These are phyloP conservation scores for Pammene fasciana DNA, from an alignment of 2,888 invertebrate genomes.

Conservation along the genomic window DNA sequence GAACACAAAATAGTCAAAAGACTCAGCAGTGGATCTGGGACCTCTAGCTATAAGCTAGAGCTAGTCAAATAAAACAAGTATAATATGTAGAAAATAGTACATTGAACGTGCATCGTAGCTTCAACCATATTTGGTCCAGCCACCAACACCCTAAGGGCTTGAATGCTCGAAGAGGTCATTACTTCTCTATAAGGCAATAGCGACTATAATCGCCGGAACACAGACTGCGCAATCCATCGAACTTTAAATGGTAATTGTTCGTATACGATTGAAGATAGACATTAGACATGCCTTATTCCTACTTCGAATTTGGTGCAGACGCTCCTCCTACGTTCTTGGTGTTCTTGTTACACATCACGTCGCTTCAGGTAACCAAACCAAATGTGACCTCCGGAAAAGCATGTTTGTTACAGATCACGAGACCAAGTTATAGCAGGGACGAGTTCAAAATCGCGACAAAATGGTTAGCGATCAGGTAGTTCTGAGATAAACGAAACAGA, in stretches of 20 bases:
- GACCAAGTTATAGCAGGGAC: not conserved
- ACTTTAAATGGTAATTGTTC: slow-evolving; percentile 10
- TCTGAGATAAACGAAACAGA: slow-evolving; percentile 23
- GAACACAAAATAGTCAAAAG: slow-evolving; percentile 35
- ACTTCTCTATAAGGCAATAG: slow-evolving; percentile 11
- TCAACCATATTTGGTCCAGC: slow-evolving; percentile 4
- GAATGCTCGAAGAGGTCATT: slow-evolving; percentile 18
- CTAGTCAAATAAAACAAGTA: too few species aligned
- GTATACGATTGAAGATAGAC: too few species aligned
- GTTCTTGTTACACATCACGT: not conserved
- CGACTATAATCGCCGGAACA: slow-evolving; percentile 16
- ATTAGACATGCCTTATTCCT: slow-evolving; percentile 16
- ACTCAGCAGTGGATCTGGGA: not conserved
- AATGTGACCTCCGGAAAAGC: not conserved
- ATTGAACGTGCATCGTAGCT: slow-evolving; percentile 2
- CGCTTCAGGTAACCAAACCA: not conserved
- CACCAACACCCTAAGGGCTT: slow-evolving; percentile 6
- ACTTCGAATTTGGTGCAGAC: slow-evolving; percentile 15
- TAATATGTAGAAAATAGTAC: not conserved
- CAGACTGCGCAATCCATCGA: not conserved
- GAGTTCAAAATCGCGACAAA: slow-evolving; percentile 3
- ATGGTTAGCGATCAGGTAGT: slow-evolving; percentile 2
- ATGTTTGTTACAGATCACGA: not conserved
- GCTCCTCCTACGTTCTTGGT: slow-evolving; percentile 7
- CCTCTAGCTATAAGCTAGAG: too few species aligned